Evolutionary conservation across 2,888 invertebrate genomes (phyloP).

Genomic region (Scaptomyza cyrtandrae): DNA sequence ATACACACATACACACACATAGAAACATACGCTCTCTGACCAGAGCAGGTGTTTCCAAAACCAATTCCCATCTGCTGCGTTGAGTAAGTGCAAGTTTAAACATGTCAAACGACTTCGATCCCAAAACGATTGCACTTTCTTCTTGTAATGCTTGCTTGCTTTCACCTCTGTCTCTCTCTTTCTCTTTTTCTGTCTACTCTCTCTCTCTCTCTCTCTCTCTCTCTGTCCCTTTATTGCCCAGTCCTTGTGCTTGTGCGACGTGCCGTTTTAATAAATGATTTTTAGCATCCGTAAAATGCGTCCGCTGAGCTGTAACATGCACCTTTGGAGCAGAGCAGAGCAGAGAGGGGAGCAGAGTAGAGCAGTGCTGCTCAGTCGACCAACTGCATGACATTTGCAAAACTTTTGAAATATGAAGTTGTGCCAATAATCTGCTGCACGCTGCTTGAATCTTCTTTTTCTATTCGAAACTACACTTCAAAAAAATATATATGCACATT

Average conservation of each 20-base stretch:
- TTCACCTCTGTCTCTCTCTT: background rate
- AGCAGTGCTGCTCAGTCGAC: background rate
- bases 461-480: background rate
- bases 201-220: background rate
- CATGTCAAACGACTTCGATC: constrained; percentile 46
- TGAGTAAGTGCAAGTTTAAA: constrained; percentile 47
- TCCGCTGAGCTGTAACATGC: constrained; percentile 28
- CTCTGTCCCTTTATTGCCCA: background rate
- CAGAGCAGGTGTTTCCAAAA: background rate
- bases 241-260: constrained; percentile 6
- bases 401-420: constrained; percentile 66
- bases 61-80: constrained; percentile 4
- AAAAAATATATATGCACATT: background rate
- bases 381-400: constrained; percentile 62
- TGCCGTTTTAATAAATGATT: constrained; percentile 50
- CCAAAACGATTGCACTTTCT: constrained; percentile 4
- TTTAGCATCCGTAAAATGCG: constrained; percentile 32
- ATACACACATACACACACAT: background rate
- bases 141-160: background rate
- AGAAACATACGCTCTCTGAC: constrained; percentile 5
- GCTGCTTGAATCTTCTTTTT: background rate
- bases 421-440: constrained; percentile 52
- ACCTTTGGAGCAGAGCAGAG: constrained; percentile 6
- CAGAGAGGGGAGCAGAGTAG: background rate
- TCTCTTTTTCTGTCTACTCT: no score